Evolutionary conservation across 2,888 invertebrate genomes (phyloP), one percentile per base, ranked within the genome.

Genomic region (Allophyes oxyacanthae): DNA sequence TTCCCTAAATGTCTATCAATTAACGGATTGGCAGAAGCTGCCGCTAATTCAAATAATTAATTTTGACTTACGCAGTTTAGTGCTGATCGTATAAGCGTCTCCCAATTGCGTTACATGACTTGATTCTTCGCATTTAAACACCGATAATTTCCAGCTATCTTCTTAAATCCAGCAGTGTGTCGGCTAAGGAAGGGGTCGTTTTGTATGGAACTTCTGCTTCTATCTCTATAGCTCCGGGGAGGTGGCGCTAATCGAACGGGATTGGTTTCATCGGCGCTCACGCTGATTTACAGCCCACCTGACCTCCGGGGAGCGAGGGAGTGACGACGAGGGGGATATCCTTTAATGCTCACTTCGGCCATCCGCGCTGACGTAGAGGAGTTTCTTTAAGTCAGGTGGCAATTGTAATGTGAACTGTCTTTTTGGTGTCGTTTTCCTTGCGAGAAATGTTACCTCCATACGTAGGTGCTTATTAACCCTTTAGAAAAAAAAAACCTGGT

Each of bases 171-270:
- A n/a, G n/a, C n/a, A n/a, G n/a, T n/a, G n/a, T n/a, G n/a, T n/a
- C n/a, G n/a, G n/a, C n/a, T n/a, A n/a, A n/a, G n/a, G n/a, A n/a
- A n/a, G n/a, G n/a, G n/a, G n/a, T n/a, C n/a, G n/a, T 20, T 20
- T 20, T 20, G 20, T 20, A 20, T 20, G 11, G 11, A 10, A 11
- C 45, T 64, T 57, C 48, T 66, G 50, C 0, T 2, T 30, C 0
- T n/a, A 13, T 6, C 0, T 38, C 0, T 8, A 30, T 6, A n/a
- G 25, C 14, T 0, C 13, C 42, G 55, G 54, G 64, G 73, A 74
- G 68, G 69, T 55, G 66, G 56, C 62, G 60, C 77, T 82, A 81
- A 83, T 83, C 78, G 81, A 84, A 80, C 75, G 71, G 81, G 81
- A 83, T 83, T 77, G 83, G 78, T 75, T 82, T 76, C 74, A 62